Conservation (phyloP, 2,888 invertebrate species). For the Agriopis leucophaearia region DNA sequence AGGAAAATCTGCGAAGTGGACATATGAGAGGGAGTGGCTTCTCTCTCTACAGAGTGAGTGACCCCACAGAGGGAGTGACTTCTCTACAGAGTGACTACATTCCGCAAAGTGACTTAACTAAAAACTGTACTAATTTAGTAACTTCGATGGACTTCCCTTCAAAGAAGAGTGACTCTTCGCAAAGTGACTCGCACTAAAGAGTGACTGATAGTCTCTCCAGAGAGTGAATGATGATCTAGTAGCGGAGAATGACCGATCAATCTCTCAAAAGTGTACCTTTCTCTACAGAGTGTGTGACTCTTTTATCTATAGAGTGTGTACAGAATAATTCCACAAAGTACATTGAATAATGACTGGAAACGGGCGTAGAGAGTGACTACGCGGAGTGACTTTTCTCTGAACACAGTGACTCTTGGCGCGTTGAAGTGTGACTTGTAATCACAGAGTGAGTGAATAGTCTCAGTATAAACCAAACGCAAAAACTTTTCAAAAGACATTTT, state of each 20-base stretch:
- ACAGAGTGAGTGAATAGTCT: neutral
- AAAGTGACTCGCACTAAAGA: neutral
- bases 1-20: conserved; percentile 84
- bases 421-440: neutral
- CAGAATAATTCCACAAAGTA: no score
- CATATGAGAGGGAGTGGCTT: conserved; percentile 68
- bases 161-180: neutral
- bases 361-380: no score
- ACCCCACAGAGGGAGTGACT: neutral
- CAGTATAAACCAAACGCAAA: neutral
- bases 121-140: neutral
- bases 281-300: no score
- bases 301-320: no score
- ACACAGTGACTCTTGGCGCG: no score
- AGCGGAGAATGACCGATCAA: neutral
- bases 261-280: neutral
- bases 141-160: neutral
- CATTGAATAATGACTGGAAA: no score
- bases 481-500: neutral
- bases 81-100: no score
- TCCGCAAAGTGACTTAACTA: no score
- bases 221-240: neutral
- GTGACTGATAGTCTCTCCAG: neutral
- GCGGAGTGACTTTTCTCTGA: no score
- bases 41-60: conserved; percentile 16